Evolutionary conservation across 2,797 vertebrate species (phyloP), one percentile per base, ranked within the genome.

Genomic region (Coregonus ussuriensis): DNA sequence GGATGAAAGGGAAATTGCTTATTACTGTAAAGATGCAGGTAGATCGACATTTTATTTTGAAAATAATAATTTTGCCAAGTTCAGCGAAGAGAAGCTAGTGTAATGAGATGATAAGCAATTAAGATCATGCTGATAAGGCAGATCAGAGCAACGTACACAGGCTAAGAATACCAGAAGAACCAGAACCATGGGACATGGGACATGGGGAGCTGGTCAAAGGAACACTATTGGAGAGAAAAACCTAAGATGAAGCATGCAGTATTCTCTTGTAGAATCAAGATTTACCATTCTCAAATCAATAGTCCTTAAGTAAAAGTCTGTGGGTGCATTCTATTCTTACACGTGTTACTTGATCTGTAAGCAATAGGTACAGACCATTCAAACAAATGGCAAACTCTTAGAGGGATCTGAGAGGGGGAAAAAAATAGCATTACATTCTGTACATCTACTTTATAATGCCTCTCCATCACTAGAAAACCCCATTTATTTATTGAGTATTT

Each of bases 351-450:
- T 16, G 13, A 33, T 31, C 31, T 15, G 25, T 31, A 31, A 21
- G 15, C 29, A 31, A 15, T 88, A 91, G 93, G 91, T 91, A 92
- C 92, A 91, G 92, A 93, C 96, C 95, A 96, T 95, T 95, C 94
- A 93, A 87, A 83, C 88, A 84, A 93, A 92, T 90, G 91, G 93
- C 88, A 89, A 90, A 94, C 93, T 93, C 93, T 88, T 80, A 89
- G 91, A 90, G 93, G 91, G 92, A 88, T 88, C 85, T 66, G 91
- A 90, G 92, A 90, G 90, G 90, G 94, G 93, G 95, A 94, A 94
- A 93, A 92, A 95, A 94, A 96, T 96, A 95, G 93, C 93, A 93
- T 91, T 81, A 76, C 73, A n/a, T 62, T 41, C 62, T 9, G n/a
- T 67, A 70, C 51, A 9, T 35, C 13, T 16, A 37, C 53, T 74